phyloP scores from a whole-genome alignment of 1,140 invertebrate species.

The Euwallacea similis region DNA sequence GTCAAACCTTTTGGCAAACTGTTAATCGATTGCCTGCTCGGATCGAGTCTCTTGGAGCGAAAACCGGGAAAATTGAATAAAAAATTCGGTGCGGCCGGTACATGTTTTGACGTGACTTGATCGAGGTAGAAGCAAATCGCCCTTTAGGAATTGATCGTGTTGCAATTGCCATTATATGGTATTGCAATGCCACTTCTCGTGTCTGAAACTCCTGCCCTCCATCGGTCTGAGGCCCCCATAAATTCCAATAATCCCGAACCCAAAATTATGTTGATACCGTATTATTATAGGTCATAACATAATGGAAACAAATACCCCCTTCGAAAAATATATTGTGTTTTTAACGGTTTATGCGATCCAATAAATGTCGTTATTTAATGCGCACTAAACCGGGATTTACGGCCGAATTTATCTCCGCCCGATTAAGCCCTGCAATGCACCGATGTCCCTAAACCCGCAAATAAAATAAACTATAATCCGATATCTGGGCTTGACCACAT shows the following conservation, averaged over 20 bases:
- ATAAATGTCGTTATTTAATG: conserved; percentile 15
- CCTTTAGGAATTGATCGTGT: too few species aligned
- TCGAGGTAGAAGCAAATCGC: not conserved
- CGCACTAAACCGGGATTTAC: conserved; percentile 12
- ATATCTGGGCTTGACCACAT: conserved; percentile 15
- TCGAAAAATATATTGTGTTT: conserved; percentile 5
- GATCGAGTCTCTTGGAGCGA: not conserved
- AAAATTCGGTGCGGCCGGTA: not conserved
- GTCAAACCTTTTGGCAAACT: conserved; percentile 20
- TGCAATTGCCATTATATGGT: too few species aligned
- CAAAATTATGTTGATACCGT: too few species aligned
- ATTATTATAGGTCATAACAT: not conserved
- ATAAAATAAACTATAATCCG: conserved; percentile 16
- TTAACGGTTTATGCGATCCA: conserved; percentile 13
- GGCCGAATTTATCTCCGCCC: conserved; percentile 9
- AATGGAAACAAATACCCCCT: not conserved
- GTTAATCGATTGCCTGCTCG: conserved; percentile 13
- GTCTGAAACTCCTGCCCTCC: too few species aligned
- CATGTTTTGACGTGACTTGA: not conserved
- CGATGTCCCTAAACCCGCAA: conserved; percentile 1
- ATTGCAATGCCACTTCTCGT: too few species aligned
- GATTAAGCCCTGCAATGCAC: conserved; percentile 4
- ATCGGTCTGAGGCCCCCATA: too few species aligned
- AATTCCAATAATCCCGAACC: too few species aligned
- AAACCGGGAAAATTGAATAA: conserved; percentile 13